phyloP scores from a whole-genome alignment of 1,140 invertebrate species.

The Orius insidiosus region DNA sequence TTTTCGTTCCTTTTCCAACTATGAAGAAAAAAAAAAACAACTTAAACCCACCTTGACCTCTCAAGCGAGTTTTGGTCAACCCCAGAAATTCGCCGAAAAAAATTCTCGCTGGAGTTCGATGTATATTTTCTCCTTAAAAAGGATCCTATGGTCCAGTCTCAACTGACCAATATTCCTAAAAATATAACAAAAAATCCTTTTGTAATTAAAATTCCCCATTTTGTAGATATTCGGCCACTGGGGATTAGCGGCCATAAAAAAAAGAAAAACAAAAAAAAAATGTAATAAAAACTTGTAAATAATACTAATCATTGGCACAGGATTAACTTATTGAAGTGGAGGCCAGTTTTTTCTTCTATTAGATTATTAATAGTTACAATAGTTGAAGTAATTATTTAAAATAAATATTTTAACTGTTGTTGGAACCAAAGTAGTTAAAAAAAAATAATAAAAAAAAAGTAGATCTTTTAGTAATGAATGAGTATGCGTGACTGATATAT shows the following conservation, averaged over 20 bases:
- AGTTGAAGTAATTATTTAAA: constrained; percentile 19
- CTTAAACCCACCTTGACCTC: background rate
- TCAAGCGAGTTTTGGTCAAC: background rate
- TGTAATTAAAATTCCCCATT: constrained; percentile 4
- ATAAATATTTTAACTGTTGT: constrained; percentile 21
- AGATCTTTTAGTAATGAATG: constrained; percentile 4
- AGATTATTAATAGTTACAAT: constrained; percentile 19
- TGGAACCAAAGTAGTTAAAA: constrained; percentile 19
- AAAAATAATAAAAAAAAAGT: constrained; percentile 12
- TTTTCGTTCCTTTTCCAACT: no score
- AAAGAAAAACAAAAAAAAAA: background rate
- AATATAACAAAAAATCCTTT: constrained; percentile 1
- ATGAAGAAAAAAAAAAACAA: no score
- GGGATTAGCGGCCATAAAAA: constrained; percentile 7
- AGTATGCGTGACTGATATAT: constrained; percentile 16
- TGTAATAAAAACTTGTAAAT: constrained; percentile 14
- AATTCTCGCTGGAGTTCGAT: background rate
- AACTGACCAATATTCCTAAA: constrained; percentile 11
- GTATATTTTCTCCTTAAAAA: constrained; percentile 1
- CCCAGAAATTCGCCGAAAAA: constrained; percentile 4
- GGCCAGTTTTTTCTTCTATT: constrained; percentile 19
- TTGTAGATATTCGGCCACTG: constrained; percentile 11
- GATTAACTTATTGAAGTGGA: constrained; percentile 16
- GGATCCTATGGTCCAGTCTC: no score
- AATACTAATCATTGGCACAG: constrained; percentile 15